These are phyloP conservation scores for Diabrotica virgifera DNA, from an alignment of 1,140 invertebrate species.

Conservation along the genomic window DNA sequence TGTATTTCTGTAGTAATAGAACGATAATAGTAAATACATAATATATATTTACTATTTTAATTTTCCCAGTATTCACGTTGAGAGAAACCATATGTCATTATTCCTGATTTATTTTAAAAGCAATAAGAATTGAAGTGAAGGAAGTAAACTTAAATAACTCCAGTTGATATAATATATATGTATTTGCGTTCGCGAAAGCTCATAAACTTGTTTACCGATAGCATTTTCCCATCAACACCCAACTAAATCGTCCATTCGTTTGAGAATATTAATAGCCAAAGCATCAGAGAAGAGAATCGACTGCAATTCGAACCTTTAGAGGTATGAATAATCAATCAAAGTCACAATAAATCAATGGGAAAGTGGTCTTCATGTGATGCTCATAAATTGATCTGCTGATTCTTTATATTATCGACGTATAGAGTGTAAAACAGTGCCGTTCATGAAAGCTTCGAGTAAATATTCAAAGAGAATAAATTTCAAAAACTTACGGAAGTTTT, in stretches of 20 bases:
- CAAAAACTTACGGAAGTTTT: too few species aligned
- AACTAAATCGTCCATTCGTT: not conserved
- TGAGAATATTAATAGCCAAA: not conserved
- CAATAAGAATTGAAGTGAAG: too few species aligned
- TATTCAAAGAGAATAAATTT: too few species aligned
- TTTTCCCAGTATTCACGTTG: too few species aligned
- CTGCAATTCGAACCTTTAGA: not conserved
- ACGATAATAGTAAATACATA: too few species aligned
- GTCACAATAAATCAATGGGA: conserved; percentile 34
- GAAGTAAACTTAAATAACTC: too few species aligned
- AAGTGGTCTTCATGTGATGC: conserved; percentile 30
- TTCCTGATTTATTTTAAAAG: too few species aligned
- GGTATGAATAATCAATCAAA: conserved; percentile 32
- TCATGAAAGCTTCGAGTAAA: too few species aligned
- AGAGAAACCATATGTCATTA: too few species aligned
- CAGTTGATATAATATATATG: not conserved
- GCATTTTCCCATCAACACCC: not conserved
- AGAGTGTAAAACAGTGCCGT: not conserved
- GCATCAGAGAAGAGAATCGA: not conserved
- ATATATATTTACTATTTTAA: too few species aligned
- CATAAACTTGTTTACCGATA: not conserved
- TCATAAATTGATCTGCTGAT: conserved; percentile 33
- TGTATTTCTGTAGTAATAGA: too few species aligned
- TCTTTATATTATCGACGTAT: conserved; percentile 4
- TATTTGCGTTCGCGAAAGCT: not conserved